Base-by-base conservation (phyloP, 2,797 vertebrate species). In the Cuniculus paca region DNA sequence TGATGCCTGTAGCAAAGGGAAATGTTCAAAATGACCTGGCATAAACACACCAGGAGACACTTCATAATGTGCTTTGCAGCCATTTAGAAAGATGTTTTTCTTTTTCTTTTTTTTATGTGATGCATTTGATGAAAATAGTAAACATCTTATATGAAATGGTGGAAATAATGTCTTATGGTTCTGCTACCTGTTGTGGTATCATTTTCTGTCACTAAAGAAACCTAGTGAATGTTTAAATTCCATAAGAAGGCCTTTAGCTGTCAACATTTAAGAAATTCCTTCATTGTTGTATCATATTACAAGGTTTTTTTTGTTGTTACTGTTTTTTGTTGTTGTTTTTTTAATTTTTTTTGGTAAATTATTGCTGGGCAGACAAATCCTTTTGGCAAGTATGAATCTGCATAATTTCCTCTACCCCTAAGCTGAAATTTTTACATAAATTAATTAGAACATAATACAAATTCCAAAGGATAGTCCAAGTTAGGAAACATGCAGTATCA, bases 101-200 rank as follows among this genome's bases (percentile, higher is more conserved):
- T 65, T 65, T n/a, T n/a, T 14, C 83, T 88, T 6, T 65, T 65
- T 65, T n/a, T n/a, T 14, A 85, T 88, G 42, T 56, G 28, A 22
- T 80, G 31, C 50, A 50, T 88, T 95, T 88, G 88, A 94, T 56
- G 60, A 88, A 96, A 94, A 96, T 75, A 88, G 90, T 92, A 97
- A 88, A 74, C 60, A 88, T 19, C 74, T 92, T 86, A n/a, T 54
- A 96, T 61, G 5, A 63, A 78, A 93, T 28, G 50, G n/a, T 39
- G 65, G 60, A 90, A 97, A 83, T 48, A 22, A 63, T 48, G 24
- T 58, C 48, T 92, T 77, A 11, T 26, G 17, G 2, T 91, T 92
- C 68, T 85, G 60, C 36, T 74, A 63, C 88, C 16, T 85, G 58
- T 61, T 84, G 78, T 65, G 65, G 36, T 70, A 34, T 22, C 60